phyloP scores from a whole-genome alignment of 2,797 vertebrate species.

The Rhodeus uyekii region DNA sequence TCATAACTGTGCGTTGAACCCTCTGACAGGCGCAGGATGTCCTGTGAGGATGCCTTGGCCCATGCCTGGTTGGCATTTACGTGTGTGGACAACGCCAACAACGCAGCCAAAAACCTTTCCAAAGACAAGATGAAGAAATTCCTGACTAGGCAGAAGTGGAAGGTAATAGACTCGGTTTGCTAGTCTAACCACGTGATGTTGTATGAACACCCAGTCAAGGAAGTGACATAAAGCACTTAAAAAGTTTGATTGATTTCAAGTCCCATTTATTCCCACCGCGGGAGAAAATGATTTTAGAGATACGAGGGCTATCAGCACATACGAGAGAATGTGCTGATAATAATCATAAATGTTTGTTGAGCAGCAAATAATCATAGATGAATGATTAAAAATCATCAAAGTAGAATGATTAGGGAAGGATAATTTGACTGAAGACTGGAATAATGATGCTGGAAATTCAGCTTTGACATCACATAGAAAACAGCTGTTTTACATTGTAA shows the following conservation, averaged over 20 bases:
- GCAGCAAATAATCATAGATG: too few species aligned
- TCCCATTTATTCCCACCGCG: too few species aligned
- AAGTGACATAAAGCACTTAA: neutral
- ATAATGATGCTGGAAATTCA: too few species aligned
- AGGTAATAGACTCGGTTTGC: slow-evolving; percentile 69
- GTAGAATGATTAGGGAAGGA: too few species aligned
- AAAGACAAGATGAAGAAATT: slow-evolving; percentile 87
- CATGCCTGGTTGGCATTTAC: slow-evolving; percentile 82
- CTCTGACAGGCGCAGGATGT: slow-evolving; percentile 74
- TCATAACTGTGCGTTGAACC: neutral
- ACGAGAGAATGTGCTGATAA: too few species aligned
- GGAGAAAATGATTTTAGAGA: too few species aligned
- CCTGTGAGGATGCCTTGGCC: slow-evolving; percentile 73
- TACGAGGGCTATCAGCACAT: too few species aligned
- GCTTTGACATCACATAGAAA: too few species aligned
- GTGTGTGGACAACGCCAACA: slow-evolving; percentile 57
- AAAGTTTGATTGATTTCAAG: neutral
- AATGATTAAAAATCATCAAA: too few species aligned
- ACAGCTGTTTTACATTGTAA: too few species aligned
- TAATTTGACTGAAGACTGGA: too few species aligned
- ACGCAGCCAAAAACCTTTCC: slow-evolving; percentile 73
- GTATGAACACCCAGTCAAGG: neutral
- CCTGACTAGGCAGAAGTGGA: slow-evolving; percentile 86
- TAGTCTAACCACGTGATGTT: neutral
- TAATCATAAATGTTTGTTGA: too few species aligned